Base-by-base conservation (phyloP, 1,140 invertebrate genomes). In the Eufriesea mexicana region DNA sequence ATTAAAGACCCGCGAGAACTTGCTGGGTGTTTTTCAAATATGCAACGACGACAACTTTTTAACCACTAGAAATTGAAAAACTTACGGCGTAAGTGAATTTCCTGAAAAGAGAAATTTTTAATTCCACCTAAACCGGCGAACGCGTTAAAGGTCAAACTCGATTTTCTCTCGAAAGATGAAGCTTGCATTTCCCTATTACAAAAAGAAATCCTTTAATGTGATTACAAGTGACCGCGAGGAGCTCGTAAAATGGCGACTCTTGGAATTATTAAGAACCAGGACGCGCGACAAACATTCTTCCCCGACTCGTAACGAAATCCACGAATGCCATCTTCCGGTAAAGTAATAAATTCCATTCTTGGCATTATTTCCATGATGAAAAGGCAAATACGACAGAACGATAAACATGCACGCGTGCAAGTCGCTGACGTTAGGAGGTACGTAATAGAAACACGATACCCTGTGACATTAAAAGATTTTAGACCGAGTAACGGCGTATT, bases 401-500 rank as follows among this genome's bases (percentile, higher is more conserved):
- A 66, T 49, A 59, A 61, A 62, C 45, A 23, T 2, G 47, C 25
- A 8, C 6, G 28, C 7, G 35, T 23, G 49, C 23, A 28, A 12
- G 35, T 35, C 20, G 35, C 4, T 16, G 55, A 10, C 61, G 55
- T 57, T 78, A 20, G 4, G 6, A 9, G 12, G 18, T 12, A 28
- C 8, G 9, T 54, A 54, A 67, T 67, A 66, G 59, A 35, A 59
- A 45, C 18, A 20, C 5, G n/a, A 20, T 54, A 28, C 67, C 47
- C 49, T 51, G 42, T 28, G 61, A 62, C 59, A 59, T 62, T n/a
- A 66, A 71, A 84, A 85, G 84, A 86, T 86, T 86, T 86, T 55
- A 84, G 59, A 5, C 25, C 57, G 28, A 85, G 51, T 81, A 86
- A 86, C 57, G 84, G 45, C 8, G 57, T 79, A 74, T 61, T 77